These are phyloP conservation scores for Epinephelus coioides DNA, from an alignment of 2,797 vertebrate genomes.

Conservation along the genomic window DNA sequence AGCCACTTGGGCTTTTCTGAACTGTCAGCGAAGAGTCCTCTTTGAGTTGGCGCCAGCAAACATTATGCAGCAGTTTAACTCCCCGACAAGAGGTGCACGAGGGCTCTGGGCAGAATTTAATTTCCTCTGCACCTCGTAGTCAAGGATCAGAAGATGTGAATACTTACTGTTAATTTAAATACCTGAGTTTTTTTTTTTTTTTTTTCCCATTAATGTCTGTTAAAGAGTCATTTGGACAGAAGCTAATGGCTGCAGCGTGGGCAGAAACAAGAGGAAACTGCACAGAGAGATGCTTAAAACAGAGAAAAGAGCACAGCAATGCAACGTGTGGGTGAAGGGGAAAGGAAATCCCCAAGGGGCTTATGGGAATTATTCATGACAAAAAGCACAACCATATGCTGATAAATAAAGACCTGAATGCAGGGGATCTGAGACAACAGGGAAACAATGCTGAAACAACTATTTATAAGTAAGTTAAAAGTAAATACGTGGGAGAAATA, in stretches of 20 bases:
- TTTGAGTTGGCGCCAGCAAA: constrained; percentile 34
- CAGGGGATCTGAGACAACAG: constrained; percentile 3
- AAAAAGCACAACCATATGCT: constrained; percentile 10
- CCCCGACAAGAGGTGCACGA: neutral
- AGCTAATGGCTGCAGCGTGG: constrained; percentile 39
- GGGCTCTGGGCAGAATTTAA: constrained; percentile 24
- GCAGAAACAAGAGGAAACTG: constrained; percentile 34
- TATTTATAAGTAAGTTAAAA: constrained; percentile 35
- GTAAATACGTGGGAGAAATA: constrained; percentile 24
- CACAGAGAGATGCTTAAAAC: constrained; percentile 22
- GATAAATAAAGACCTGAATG: constrained; percentile 15
- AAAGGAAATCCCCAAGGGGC: neutral
- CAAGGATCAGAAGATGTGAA: constrained; percentile 16
- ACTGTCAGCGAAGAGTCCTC: constrained; percentile 7
- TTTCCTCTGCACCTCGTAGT: constrained; percentile 26
- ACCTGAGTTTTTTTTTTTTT: neutral
- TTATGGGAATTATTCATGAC: constrained; percentile 41
- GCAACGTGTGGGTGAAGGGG: constrained; percentile 28
- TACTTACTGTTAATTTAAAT: constrained; percentile 14
- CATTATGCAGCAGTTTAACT: constrained; percentile 25
- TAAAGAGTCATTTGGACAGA: constrained; percentile 22
- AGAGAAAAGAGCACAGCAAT: neutral
- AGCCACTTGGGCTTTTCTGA: constrained; percentile 32
- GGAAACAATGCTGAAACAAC: constrained; percentile 24
- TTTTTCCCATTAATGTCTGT: constrained; percentile 14